phyloP scores from a whole-genome alignment of 1,140 invertebrate genomes.

The Steinernema khuongi region DNA sequence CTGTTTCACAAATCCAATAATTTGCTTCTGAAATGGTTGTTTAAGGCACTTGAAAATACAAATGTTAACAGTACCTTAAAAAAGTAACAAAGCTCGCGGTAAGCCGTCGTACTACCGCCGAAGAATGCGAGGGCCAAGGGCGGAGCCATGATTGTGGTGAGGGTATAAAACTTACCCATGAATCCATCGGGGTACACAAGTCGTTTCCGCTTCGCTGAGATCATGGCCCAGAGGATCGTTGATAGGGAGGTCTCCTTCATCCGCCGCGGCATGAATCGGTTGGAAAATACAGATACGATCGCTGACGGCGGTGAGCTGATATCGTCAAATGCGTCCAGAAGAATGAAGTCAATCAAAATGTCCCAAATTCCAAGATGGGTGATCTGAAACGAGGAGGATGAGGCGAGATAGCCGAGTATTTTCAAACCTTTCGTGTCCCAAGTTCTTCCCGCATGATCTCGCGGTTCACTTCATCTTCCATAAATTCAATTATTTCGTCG shows the following conservation, averaged over 20 bases:
- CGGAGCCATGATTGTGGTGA: not conserved
- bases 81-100: not conserved
- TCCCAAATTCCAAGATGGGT: slow-evolving; percentile 91
- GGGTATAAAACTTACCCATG: not conserved
- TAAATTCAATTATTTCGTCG: slow-evolving; percentile 81
- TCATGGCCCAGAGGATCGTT: not conserved
- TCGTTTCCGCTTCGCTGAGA: not conserved
- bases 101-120: not conserved
- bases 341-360: slow-evolving; percentile 88
- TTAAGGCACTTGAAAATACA: too few relatives aligned
- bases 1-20: not conserved
- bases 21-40: not conserved
- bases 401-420: slow-evolving; percentile 24
- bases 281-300: not conserved
- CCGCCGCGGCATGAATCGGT: not conserved
- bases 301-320: slow-evolving; percentile 61
- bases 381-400: slow-evolving; percentile 61
- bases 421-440: slow-evolving; percentile 68
- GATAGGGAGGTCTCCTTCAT: not conserved
- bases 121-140: not conserved
- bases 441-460: slow-evolving; percentile 75
- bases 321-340: slow-evolving; percentile 95
- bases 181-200: not conserved
- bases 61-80: not conserved
- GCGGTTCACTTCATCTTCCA: slow-evolving; percentile 69